Conservation (phyloP, 1,140 invertebrate genomes). For the Heliconius nattereri region DNA sequence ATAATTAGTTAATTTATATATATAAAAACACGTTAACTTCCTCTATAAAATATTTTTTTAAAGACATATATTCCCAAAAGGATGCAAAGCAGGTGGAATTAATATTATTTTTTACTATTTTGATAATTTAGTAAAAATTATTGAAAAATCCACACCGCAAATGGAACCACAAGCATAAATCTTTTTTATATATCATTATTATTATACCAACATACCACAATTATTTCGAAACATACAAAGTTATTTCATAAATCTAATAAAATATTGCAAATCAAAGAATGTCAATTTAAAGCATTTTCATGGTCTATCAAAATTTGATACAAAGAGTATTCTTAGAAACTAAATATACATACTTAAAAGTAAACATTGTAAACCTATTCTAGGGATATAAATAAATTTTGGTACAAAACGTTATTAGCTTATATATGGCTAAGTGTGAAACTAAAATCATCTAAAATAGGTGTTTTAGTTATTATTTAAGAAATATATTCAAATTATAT, state of each 20-base stretch:
- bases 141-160: neutral
- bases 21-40: too few species aligned
- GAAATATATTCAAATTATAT: neutral
- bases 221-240: neutral
- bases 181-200: neutral
- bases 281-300: constrained; percentile 4
- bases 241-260: neutral
- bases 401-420: constrained; percentile 48
- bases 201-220: neutral
- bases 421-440: constrained; percentile 46
- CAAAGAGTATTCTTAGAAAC: constrained; percentile 3
- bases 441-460: constrained; percentile 26
- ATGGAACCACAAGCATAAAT: neutral
- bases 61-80: neutral
- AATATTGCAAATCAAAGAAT: neutral
- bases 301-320: neutral
- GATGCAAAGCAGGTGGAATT: too few species aligned
- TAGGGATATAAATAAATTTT: constrained; percentile 48
- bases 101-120: too few species aligned
- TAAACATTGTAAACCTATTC: constrained; percentile 28
- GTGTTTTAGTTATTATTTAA: neutral
- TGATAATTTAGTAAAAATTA: too few species aligned
- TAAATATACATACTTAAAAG: constrained; percentile 17
- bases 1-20: neutral
- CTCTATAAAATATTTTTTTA: too few species aligned